Conservation (phyloP, 2,113 vertebrate species). For the Miniopterus natalensis region DNA sequence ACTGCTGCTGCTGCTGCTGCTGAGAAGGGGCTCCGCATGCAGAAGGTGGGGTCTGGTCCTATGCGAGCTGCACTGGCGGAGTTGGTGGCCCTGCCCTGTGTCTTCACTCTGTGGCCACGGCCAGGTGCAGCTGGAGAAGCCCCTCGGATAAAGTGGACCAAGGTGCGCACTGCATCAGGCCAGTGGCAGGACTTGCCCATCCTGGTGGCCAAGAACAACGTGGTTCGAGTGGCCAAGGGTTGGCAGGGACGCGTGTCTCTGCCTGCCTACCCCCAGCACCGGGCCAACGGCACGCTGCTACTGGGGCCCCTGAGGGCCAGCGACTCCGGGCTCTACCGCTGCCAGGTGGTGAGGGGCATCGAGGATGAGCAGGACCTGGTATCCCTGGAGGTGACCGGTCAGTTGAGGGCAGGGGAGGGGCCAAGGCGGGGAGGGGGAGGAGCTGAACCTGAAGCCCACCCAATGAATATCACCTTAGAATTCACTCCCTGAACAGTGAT, state of each 20-base stretch:
- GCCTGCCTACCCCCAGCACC: slow-evolving; percentile 91
- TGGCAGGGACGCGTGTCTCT: slow-evolving; percentile 94
- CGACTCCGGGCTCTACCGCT: slow-evolving; percentile 96
- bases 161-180: slow-evolving; percentile 92
- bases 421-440: neutral
- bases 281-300: slow-evolving; percentile 93
- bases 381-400: slow-evolving; percentile 95
- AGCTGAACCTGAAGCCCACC: neutral
- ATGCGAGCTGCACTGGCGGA: slow-evolving; percentile 92
- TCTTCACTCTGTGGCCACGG: slow-evolving; percentile 90
- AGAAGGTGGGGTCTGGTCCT: slow-evolving; percentile 90
- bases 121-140: slow-evolving; percentile 85
- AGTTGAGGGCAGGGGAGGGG: slow-evolving; percentile 78
- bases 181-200: slow-evolving; percentile 92
- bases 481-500: neutral
- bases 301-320: slow-evolving; percentile 92
- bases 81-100: slow-evolving; percentile 93
- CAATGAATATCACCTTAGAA: neutral
- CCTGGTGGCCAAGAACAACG: slow-evolving; percentile 96
- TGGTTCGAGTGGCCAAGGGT: slow-evolving; percentile 94
- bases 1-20: slow-evolving; percentile 58
- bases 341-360: slow-evolving; percentile 96
- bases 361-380: slow-evolving; percentile 97
- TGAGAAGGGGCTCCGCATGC: slow-evolving; percentile 93
- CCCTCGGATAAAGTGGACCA: slow-evolving; percentile 97